These are phyloP conservation scores for Drosophila falleni DNA, from an alignment of 2,888 invertebrate genomes.

Conservation along the genomic window DNA sequence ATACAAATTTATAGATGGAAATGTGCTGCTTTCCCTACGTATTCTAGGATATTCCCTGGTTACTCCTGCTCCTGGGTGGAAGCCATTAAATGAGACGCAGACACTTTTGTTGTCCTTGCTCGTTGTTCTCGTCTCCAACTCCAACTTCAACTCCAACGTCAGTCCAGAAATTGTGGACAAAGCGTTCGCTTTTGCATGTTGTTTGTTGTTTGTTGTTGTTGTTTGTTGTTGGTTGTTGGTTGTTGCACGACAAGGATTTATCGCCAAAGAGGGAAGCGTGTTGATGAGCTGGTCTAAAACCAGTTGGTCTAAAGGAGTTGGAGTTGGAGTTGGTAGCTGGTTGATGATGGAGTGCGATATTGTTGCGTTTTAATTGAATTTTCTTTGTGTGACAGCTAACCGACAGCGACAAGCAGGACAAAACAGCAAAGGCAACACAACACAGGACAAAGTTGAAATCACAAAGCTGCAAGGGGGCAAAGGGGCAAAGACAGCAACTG, in stretches of 20 bases:
- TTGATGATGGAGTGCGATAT: constrained; percentile 82
- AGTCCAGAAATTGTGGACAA: constrained; percentile 19
- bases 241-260: constrained; percentile 81
- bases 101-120: constrained; percentile 59
- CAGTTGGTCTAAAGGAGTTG: too few species aligned
- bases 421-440: constrained; percentile 16
- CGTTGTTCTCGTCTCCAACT: not conserved
- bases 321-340: constrained; percentile 50
- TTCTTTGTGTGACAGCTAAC: constrained; percentile 74
- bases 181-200: constrained; percentile 66
- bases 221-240: not conserved
- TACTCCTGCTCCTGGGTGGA: constrained; percentile 12
- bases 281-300: constrained; percentile 52
- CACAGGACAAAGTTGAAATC: constrained; percentile 25
- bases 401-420: constrained; percentile 63
- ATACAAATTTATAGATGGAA: constrained; percentile 23
- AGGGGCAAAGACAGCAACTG: constrained; percentile 2
- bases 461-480: constrained; percentile 14
- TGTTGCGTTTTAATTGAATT: constrained; percentile 85
- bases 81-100: constrained; percentile 55
- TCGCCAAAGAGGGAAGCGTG: constrained; percentile 60
- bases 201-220: constrained; percentile 3
- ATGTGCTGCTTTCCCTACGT: not conserved
- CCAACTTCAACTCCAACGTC: constrained; percentile 31
- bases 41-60: not conserved